A percentile compares a stretch with the other conserved stretches of the same genome.
These are phyloP conservation scores for Pteruthius melanotis DNA, from an alignment of 2,113 vertebrate species.

Conservation along the genomic window DNA sequence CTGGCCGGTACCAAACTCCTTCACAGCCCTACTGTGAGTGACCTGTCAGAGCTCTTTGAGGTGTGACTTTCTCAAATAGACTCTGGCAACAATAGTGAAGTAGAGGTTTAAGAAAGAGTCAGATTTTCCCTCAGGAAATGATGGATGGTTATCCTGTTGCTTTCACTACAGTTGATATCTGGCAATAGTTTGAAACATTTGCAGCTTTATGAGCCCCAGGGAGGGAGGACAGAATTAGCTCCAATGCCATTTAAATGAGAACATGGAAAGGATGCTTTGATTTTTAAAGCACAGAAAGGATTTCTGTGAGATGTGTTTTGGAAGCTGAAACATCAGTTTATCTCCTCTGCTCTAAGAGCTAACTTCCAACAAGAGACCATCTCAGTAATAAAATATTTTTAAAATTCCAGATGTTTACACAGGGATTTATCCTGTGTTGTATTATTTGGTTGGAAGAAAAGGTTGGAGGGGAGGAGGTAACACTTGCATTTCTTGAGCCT, in stretches of 20 bases:
- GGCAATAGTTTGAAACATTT: neutral
- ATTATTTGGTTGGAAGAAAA: slow-evolving; percentile 8
- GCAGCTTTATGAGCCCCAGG: neutral
- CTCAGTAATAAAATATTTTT: slow-evolving; percentile 22
- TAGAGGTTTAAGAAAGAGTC: neutral
- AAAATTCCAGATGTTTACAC: slow-evolving; percentile 48
- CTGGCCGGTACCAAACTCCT: neutral
- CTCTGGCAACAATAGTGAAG: neutral
- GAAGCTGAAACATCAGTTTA: slow-evolving; percentile 1
- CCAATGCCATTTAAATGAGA: slow-evolving; percentile 37
- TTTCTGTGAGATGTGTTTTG: neutral
- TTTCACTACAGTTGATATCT: neutral
- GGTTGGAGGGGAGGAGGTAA: neutral
- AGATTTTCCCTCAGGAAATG: neutral
- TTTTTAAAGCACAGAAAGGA: slow-evolving; percentile 24
- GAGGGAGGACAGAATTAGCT: slow-evolving; percentile 11
- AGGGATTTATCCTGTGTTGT: slow-evolving; percentile 5
- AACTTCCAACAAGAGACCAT: neutral
- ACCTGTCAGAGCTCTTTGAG: neutral
- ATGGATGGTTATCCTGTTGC: neutral
- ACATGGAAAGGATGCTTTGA: neutral
- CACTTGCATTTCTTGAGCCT: slow-evolving; percentile 6
- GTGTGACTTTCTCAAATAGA: neutral
- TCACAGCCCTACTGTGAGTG: neutral
- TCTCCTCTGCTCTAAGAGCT: neutral